Percentiles rank a stretch among this genome's conserved stretches.
These are phyloP conservation scores for Umimayanthus chanpuru DNA, from an alignment of 92 coral and sea anemone genomes.

Conservation along the genomic window DNA sequence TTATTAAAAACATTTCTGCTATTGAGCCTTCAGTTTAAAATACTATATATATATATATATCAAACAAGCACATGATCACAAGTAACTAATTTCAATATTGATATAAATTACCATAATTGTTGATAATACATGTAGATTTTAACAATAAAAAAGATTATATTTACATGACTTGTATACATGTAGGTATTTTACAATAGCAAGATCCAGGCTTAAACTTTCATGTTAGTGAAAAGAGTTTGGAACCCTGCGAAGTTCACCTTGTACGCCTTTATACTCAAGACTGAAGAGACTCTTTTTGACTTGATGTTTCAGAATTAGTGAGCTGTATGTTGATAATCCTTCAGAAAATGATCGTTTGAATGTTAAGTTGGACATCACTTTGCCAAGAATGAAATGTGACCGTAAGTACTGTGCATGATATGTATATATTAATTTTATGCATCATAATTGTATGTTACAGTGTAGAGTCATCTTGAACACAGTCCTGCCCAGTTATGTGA, in stretches of 20 bases:
- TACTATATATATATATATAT: too few species aligned
- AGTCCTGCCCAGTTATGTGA: too few species aligned
- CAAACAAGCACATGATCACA: too few species aligned
- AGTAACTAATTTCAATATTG: too few species aligned
- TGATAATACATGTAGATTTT: too few species aligned
- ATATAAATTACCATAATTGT: too few species aligned
- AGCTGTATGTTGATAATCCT: conserved; percentile 94
- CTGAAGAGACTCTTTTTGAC: background rate
- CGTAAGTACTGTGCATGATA: conserved; percentile 60
- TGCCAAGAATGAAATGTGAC: conserved; percentile 92
- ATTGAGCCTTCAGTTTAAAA: too few species aligned
- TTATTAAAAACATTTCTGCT: too few species aligned
- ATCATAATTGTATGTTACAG: background rate
- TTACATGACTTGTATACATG: too few species aligned
- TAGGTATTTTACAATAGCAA: too few species aligned
- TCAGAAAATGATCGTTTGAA: conserved; percentile 71
- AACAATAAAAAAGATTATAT: too few species aligned
- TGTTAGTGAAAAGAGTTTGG: background rate
- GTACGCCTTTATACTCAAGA: background rate
- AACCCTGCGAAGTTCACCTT: background rate
- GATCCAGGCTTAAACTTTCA: too few species aligned
- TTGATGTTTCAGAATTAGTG: conserved; percentile 75
- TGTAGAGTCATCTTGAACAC: background rate
- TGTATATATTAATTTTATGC: background rate
- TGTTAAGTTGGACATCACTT: conserved; percentile 78